A percentile compares a stretch with the other conserved stretches of the same genome.
These are phyloP conservation scores for Macrophya alboannulata DNA, from an alignment of 2,888 invertebrate species.

Conservation along the genomic window DNA sequence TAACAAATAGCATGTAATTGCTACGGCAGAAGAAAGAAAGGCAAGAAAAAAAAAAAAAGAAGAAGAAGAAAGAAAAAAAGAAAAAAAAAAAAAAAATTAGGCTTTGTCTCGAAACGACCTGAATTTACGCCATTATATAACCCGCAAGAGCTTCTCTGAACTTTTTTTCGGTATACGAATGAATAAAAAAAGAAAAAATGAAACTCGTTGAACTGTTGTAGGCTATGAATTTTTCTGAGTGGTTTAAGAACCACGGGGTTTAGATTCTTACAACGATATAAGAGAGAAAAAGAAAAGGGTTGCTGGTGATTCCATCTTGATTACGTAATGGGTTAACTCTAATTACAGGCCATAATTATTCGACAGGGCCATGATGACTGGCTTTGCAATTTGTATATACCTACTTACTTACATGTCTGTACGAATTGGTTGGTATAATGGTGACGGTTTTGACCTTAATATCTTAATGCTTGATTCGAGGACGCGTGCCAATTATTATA, in stretches of 20 bases:
- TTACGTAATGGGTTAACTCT: conserved; percentile 23
- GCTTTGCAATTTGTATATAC: conserved; percentile 14
- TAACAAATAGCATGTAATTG: conserved; percentile 45
- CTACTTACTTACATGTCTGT: neutral
- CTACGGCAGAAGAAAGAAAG: conserved; percentile 59
- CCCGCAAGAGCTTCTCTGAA: conserved; percentile 55
- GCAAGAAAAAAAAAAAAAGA: conserved; percentile 62
- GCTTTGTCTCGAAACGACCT: conserved; percentile 57
- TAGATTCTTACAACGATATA: conserved; percentile 27
- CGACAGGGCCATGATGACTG: conserved; percentile 3
- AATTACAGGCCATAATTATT: conserved; percentile 47
- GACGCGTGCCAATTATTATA: conserved; percentile 12
- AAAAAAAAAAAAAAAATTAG: conserved; percentile 67
- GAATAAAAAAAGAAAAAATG: neutral
- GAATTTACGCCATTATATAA: conserved; percentile 62
- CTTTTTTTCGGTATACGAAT: neutral
- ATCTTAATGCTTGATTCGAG: conserved; percentile 20
- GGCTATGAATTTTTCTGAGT: neutral
- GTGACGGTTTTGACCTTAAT: conserved; percentile 39
- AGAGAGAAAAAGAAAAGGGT: conserved; percentile 7
- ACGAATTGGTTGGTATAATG: neutral
- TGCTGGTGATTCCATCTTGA: conserved; percentile 42
- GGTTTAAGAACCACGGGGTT: conserved; percentile 1
- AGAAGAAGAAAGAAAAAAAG: conserved; percentile 67
- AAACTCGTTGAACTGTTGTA: conserved; percentile 9